Percentiles rank a stretch among this genome's conserved stretches.
These are phyloP conservation scores for Alethe castanea DNA, from an alignment of 2,113 vertebrate genomes.

Conservation along the genomic window DNA sequence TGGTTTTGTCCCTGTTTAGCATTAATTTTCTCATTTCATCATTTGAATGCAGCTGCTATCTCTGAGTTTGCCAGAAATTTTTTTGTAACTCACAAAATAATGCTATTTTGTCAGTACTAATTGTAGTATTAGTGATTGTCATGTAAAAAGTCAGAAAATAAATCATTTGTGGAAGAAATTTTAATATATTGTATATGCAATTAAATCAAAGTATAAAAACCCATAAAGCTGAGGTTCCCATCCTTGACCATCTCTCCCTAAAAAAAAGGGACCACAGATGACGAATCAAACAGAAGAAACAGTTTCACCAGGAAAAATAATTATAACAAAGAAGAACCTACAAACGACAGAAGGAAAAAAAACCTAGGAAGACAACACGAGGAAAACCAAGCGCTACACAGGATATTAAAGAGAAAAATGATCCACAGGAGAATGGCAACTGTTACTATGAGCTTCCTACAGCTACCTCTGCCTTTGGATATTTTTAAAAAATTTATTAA, in stretches of 20 bases:
- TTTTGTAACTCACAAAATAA: neutral
- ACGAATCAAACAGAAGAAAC: neutral
- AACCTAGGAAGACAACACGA: slow-evolving; percentile 13
- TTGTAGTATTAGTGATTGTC: neutral
- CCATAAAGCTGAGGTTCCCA: neutral
- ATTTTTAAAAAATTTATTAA: slow-evolving; percentile 86
- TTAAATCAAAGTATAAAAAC: neutral
- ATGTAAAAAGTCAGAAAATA: neutral
- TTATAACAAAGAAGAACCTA: slow-evolving; percentile 22
- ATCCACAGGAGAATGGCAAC: slow-evolving; percentile 75
- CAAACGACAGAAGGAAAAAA: slow-evolving; percentile 15
- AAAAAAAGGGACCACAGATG: neutral
- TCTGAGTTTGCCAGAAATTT: neutral
- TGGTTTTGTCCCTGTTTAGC: neutral
- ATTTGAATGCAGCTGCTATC: neutral
- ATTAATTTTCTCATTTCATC: neutral
- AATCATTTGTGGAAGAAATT: neutral
- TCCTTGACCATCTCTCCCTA: neutral
- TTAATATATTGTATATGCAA: neutral
- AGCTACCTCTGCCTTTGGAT: slow-evolving; percentile 82
- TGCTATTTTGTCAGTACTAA: neutral
- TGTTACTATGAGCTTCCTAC: slow-evolving; percentile 76
- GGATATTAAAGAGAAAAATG: slow-evolving; percentile 77
- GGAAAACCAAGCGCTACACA: slow-evolving; percentile 35
- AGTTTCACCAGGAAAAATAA: neutral